Conservation (phyloP, 1,140 invertebrate species). For the Drosophila tani region DNA sequence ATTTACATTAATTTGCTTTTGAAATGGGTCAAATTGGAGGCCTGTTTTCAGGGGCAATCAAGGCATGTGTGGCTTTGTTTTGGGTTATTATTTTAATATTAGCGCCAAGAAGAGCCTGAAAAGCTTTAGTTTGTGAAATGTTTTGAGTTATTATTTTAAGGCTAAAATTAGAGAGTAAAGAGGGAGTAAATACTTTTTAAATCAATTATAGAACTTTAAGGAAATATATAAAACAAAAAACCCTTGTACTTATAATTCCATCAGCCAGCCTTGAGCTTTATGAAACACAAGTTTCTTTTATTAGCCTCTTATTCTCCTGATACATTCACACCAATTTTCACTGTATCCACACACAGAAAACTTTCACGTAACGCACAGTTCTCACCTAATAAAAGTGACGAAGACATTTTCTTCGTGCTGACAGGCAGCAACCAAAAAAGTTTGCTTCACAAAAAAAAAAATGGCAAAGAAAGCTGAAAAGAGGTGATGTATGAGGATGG, state of each 20-base stretch:
- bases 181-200: too few relatives aligned
- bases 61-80: too few relatives aligned
- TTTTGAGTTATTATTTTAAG: neutral
- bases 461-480: slow-evolving; percentile 3
- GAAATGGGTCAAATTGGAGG: slow-evolving; percentile 16
- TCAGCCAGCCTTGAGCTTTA: neutral
- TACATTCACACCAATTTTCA: slow-evolving; percentile 13
- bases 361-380: slow-evolving; percentile 29
- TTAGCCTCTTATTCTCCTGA: neutral
- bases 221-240: too few relatives aligned
- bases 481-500: slow-evolving; percentile 28
- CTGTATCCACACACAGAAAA: slow-evolving; percentile 9
- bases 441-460: slow-evolving; percentile 27
- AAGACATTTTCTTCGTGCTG: slow-evolving; percentile 57
- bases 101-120: too few relatives aligned
- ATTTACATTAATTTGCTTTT: slow-evolving; percentile 17
- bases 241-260: too few relatives aligned
- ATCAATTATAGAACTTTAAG: too few relatives aligned
- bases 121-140: too few relatives aligned
- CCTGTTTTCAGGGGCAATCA: neutral
- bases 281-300: slow-evolving; percentile 5
- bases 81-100: neutral
- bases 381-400: slow-evolving; percentile 59
- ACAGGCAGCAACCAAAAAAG: slow-evolving; percentile 28
- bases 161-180: too few relatives aligned